Conservation (phyloP, 1,140 invertebrate species). For the Papilio aristodemus region DNA sequence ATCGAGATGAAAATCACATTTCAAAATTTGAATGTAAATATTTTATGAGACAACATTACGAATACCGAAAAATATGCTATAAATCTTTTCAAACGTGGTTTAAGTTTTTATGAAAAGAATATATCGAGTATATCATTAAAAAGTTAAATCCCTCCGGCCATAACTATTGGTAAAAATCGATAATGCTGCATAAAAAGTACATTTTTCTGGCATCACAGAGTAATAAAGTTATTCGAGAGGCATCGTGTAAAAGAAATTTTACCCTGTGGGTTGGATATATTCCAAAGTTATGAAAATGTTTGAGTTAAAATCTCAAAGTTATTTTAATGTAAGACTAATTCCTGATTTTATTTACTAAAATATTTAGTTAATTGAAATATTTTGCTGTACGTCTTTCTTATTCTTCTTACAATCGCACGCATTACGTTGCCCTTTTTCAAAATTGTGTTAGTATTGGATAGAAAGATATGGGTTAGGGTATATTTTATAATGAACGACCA, state of each 20-base stretch:
- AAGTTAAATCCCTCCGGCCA: conserved; percentile 11
- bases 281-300: not conserved
- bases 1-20: no score
- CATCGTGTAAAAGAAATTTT: conserved; percentile 3
- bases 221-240: conserved; percentile 29
- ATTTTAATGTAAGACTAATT: no score
- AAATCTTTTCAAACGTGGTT: not conserved
- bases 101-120: not conserved
- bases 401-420: no score
- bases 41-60: no score
- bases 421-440: no score
- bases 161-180: conserved; percentile 29
- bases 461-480: no score
- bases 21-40: no score
- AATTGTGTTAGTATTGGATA: no score
- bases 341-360: no score
- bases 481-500: no score
- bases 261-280: conserved; percentile 15
- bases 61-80: not conserved
- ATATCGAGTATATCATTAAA: conserved; percentile 6
- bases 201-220: conserved; percentile 28
- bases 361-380: no score
- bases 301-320: not conserved
- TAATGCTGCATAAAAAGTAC: conserved; percentile 27
- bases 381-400: no score